These are phyloP conservation scores for Eumerus sabulonum DNA, from an alignment of 2,888 invertebrate species.

Conservation along the genomic window DNA sequence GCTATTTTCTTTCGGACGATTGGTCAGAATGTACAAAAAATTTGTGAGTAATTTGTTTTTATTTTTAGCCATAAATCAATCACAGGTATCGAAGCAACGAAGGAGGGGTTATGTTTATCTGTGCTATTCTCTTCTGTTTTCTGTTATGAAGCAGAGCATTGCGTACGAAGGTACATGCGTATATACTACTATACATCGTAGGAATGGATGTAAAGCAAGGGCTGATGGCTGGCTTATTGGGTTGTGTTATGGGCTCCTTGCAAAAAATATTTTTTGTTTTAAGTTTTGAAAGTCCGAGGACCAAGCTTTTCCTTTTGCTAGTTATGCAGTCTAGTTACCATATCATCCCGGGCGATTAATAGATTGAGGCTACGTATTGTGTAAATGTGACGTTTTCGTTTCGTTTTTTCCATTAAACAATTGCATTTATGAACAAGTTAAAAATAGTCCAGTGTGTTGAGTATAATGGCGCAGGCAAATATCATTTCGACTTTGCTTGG, in stretches of 20 bases:
- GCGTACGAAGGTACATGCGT: conserved; percentile 35
- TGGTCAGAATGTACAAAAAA: conserved; percentile 29
- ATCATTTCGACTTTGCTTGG: too few species aligned
- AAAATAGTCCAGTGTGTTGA: conserved; percentile 10
- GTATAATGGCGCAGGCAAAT: too few species aligned
- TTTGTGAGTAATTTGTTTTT: conserved; percentile 52
- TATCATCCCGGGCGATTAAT: too few species aligned
- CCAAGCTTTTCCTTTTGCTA: too few species aligned
- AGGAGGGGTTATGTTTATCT: conserved; percentile 48
- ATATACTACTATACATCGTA: too few species aligned
- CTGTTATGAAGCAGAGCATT: conserved; percentile 20
- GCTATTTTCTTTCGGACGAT: background rate
- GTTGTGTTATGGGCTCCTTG: too few species aligned
- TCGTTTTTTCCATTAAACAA: background rate
- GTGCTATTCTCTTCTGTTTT: conserved; percentile 5
- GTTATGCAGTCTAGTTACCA: too few species aligned
- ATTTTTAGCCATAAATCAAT: conserved; percentile 50
- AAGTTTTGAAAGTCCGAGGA: too few species aligned
- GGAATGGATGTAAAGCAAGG: conserved; percentile 3
- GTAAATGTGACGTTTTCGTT: too few species aligned
- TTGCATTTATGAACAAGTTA: conserved; percentile 4
- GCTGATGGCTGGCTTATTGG: too few species aligned
- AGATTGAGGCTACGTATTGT: too few species aligned
- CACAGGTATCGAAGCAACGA: conserved; percentile 4
- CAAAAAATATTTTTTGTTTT: too few species aligned